Evolutionary conservation across 2,888 invertebrate species (phyloP), one percentile per base, ranked within the genome.

Genomic region (Drosophila subquinaria): DNA sequence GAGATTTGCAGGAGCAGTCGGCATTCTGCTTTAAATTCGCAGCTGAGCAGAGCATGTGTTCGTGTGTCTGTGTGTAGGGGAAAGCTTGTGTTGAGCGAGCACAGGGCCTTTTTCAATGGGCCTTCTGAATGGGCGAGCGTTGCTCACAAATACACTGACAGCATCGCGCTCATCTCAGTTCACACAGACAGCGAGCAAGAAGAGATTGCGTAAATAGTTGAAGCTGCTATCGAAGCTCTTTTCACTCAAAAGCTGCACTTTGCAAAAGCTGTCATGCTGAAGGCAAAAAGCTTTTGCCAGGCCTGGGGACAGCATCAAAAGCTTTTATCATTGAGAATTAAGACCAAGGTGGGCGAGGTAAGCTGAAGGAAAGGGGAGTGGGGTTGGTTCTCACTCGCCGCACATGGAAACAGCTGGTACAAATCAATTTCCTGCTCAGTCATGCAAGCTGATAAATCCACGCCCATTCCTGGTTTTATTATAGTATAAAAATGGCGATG

Each of bases 1-100:
- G 57, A 80, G 77, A 88, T 74, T 73, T 76, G 68, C 73, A 69
- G 77, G 82, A 69, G 59, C 52, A 50, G 43, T 30, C 30, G 30
- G 30, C 30, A 30, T 30, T 30, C 30, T 30, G 8, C 30, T 30
- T 8, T 8, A 6, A 8, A 8, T 8, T 8, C 30, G 30, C 60
- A 23, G 36, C 36, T 45, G 35, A 20, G 45, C 15, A 6, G 17
- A 35, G 20, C 20, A 40, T 43, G n/a, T 38, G 20, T 33, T 42
- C 43, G 20, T 40, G 51, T 20, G 47, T 60, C 40, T 23, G 13
- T 53, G 70, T 38, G 17, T 9, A 9, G n/a, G 3, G 42, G 52
- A 56, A 57, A 79, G 75, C 69, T 79, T 79, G 42, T 56, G 51
- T 45, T 53, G n/a, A 57, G 50, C 60, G 40, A 47, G n/a, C 42